Evolutionary conservation across 2,113 vertebrate species (phyloP), one percentile per base, ranked within the genome.

Genomic region (Aviceda subcristata): DNA sequence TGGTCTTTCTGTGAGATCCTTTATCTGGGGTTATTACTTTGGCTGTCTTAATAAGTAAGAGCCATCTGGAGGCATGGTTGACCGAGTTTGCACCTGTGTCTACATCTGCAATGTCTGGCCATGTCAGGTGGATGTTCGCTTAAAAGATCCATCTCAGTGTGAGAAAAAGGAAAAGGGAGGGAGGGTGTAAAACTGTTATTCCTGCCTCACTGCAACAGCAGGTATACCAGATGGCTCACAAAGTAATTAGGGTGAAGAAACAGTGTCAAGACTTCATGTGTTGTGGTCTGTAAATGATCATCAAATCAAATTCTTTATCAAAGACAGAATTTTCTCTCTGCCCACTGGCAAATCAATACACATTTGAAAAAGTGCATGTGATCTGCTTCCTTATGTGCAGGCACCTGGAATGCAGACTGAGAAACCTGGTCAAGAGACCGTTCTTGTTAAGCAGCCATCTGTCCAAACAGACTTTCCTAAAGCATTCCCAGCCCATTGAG

Each of bases 221-320:
- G 96, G 94, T 92, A 82, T 51, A 93, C 82, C 97, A 98, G 97
- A 97, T 97, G 98, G 97, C 95, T 94, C 90, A 73, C 96, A 86
- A 51, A 91, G 87, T 95, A 95, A 97, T 96, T 88, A 96, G 94
- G 94, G 96, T 97, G 93, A 94, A 97, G 94, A 84, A 96, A 72
- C 80, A 88, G 88, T 92, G 88, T 94, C 94, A 96, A 95, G 94
- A 94, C 83, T 95, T 95, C 51, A 5, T 86, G 86, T 53, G 36
- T 96, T 77, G 60, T 94, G 92, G 91, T 85, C 88, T 92, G 94
- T 93, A 96, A 97, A 90, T 86, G 92, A 96, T 90, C 94, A 92
- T 87, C 95, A 95, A 89, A 96, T 91, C 92, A 90, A 89, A 90
- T 80, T 82, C 79, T 81, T 85, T 91, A 93, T 94, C 91, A 95